Evolutionary conservation across 2,113 vertebrate genomes (phyloP).

Genomic region (Vicugna pacos): DNA sequence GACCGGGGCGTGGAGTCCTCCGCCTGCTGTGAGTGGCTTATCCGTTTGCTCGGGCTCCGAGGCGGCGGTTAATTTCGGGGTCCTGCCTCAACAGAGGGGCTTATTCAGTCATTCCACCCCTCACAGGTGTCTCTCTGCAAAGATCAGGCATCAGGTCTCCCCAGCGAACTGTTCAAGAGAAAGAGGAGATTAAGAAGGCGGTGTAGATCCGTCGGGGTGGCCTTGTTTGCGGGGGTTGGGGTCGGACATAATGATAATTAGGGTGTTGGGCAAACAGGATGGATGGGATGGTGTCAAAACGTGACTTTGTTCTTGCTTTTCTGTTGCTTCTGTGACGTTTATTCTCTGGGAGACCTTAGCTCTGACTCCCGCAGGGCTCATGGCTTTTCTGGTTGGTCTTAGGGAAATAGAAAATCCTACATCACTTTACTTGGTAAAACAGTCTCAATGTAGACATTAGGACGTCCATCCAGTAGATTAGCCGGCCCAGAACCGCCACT

Average conservation of each 20-base stretch:
- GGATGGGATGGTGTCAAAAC: fast-evolving
- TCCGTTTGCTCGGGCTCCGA: fast-evolving
- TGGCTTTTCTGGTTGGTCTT: neutral
- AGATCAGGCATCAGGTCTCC: neutral
- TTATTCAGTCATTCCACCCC: fast-evolving
- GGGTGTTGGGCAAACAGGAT: fast-evolving
- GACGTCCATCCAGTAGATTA: fast-evolving
- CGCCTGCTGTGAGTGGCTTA: slow-evolving; percentile 86
- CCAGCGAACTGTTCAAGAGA: neutral
- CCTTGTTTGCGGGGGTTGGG: neutral
- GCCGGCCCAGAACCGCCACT: fast-evolving
- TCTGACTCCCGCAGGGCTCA: neutral
- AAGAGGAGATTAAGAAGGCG: neutral
- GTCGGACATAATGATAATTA: fast-evolving
- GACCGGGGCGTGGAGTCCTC: slow-evolving; percentile 69
- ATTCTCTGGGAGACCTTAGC: neutral
- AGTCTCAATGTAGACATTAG: neutral
- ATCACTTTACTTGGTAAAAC: neutral
- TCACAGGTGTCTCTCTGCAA: fast-evolving
- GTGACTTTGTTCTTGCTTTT: neutral
- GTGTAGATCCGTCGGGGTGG: fast-evolving
- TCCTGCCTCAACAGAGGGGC: fast-evolving
- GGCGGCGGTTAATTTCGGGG: fast-evolving
- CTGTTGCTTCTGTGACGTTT: neutral
- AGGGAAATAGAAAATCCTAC: neutral